Conservation (phyloP, 2,113 vertebrate species). For the Triplophysa dalaica region DNA sequence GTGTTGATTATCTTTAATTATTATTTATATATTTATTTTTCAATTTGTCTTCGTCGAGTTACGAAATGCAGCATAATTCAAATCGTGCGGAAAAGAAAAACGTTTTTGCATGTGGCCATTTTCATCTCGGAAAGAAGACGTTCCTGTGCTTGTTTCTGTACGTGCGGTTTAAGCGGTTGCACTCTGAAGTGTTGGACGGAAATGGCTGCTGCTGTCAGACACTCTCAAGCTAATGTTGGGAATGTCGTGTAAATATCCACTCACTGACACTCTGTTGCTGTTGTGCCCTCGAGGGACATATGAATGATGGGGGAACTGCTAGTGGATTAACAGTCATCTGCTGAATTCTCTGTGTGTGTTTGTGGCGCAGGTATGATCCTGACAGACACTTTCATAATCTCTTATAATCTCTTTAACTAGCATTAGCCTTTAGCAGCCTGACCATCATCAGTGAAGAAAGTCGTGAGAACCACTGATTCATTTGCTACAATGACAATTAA, state of each 20-base stretch:
- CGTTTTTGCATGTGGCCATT: too few relatives aligned
- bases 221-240: neutral
- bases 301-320: slow-evolving; percentile 55
- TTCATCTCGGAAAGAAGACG: too few relatives aligned
- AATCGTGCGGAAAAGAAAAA: too few relatives aligned
- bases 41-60: too few relatives aligned
- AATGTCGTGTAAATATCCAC: slow-evolving; percentile 40
- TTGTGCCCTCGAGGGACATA: neutral
- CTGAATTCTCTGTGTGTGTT: slow-evolving; percentile 1
- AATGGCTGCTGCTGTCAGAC: slow-evolving; percentile 60
- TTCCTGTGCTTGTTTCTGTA: slow-evolving; percentile 41
- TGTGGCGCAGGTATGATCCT: slow-evolving; percentile 60
- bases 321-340: slow-evolving; percentile 13
- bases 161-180: slow-evolving; percentile 25
- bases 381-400: slow-evolving; percentile 45
- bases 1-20: too few relatives aligned
- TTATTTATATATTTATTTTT: too few relatives aligned
- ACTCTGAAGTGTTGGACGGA: slow-evolving; percentile 55
- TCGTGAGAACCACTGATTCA: neutral
- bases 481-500: neutral
- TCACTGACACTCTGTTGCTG: slow-evolving; percentile 57
- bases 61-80: too few relatives aligned
- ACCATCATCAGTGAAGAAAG: neutral
- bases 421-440: neutral
- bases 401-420: slow-evolving; percentile 64